These are phyloP conservation scores for Myopa testacea DNA, from an alignment of 2,888 invertebrate species.

Conservation along the genomic window DNA sequence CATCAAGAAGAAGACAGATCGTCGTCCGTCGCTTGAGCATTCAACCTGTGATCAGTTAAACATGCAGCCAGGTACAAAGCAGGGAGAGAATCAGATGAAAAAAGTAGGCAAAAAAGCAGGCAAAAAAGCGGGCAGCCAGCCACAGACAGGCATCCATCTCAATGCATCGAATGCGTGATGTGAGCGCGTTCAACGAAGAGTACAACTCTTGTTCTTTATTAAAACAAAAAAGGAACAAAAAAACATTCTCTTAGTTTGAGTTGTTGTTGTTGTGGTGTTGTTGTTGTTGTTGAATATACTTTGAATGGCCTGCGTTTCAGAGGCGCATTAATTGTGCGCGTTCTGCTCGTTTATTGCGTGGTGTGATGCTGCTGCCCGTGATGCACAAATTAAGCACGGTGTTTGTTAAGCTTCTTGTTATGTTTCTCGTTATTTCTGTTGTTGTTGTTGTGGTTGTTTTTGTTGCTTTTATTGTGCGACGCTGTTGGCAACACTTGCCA, in stretches of 20 bases:
- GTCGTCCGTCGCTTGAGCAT: too few relatives aligned
- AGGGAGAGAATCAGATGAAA: too few relatives aligned
- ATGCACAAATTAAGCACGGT: too few relatives aligned
- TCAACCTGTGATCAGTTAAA: not conserved
- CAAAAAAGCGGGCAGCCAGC: not conserved
- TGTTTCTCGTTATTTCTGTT: slow-evolving; percentile 9
- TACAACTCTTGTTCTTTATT: not conserved
- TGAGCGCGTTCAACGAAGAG: slow-evolving; percentile 8
- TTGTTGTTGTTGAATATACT: slow-evolving; percentile 10
- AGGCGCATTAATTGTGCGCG: slow-evolving; percentile 59
- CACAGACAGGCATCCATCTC: slow-evolving; percentile 23
- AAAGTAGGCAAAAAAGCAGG: not conserved
- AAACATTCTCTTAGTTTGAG: not conserved
- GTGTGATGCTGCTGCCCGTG: too few relatives aligned
- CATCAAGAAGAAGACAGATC: not conserved
- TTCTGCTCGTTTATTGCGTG: too few relatives aligned
- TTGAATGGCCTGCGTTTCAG: slow-evolving; percentile 55
- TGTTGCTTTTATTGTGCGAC: too few relatives aligned
- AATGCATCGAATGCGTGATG: slow-evolving; percentile 15
- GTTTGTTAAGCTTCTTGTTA: not conserved
- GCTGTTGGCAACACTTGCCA: slow-evolving; percentile 18
- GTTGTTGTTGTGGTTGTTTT: not conserved
- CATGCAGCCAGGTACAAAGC: not conserved
- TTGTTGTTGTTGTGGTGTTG: slow-evolving; percentile 4
- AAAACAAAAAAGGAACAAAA: too few relatives aligned